Evolutionary conservation across 2,888 invertebrate species (phyloP).

Genomic region (Hartigia nigra): DNA sequence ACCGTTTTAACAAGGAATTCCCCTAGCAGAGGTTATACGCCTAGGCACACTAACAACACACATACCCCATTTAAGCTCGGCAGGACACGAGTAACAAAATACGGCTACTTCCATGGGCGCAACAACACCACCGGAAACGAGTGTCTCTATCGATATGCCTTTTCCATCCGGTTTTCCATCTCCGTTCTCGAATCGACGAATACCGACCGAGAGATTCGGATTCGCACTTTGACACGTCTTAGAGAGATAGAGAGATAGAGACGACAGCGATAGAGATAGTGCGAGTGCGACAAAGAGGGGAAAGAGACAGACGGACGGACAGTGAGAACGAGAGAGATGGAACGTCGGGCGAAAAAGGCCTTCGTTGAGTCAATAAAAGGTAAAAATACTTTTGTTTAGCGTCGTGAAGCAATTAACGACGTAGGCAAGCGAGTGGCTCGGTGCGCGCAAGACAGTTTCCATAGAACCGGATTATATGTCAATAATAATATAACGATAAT

Average conservation of each 20-base stretch:
- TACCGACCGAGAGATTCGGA: neutral
- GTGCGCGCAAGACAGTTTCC: conserved; percentile 51
- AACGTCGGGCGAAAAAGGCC: neutral
- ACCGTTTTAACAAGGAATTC: neutral
- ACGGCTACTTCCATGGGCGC: neutral
- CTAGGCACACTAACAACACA: neutral
- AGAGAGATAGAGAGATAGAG: too few species aligned
- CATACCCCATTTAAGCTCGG: neutral
- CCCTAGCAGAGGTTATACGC: neutral
- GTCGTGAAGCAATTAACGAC: neutral
- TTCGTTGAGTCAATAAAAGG: neutral
- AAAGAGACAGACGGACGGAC: neutral
- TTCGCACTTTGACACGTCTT: neutral
- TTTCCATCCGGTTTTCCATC: neutral
- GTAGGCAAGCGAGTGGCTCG: conserved; percentile 56
- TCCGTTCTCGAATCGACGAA: neutral
- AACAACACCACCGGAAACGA: neutral
- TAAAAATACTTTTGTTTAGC: neutral
- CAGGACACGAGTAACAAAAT: neutral
- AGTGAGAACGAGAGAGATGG: neutral
- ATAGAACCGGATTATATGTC: conserved; percentile 1
- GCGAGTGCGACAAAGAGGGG: neutral
- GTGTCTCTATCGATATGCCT: neutral
- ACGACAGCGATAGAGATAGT: neutral
- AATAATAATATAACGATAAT: conserved; percentile 16